Base-by-base conservation (phyloP, 2,113 vertebrate genomes). In the Ammospiza nelsoni region DNA sequence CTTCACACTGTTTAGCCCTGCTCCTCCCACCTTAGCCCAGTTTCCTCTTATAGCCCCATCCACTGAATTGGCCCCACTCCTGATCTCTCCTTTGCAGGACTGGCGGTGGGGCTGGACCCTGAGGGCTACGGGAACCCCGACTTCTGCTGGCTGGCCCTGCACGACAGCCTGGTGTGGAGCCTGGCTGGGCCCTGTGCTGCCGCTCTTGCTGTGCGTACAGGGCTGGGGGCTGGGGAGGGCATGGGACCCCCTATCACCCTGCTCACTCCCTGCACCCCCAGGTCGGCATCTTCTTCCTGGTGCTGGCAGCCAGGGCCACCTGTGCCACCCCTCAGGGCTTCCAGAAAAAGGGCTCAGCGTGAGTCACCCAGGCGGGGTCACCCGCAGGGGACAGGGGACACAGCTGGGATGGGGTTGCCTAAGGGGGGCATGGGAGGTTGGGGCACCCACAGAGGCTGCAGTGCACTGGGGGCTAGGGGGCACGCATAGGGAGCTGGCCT, bases 71-170 rank as follows among this genome's bases (percentile, higher is more conserved):
- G 28, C 75, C 19, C 29, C 2, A 2, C 28, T 17, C 23, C 41
- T 15, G 5, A 43, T 19, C 1, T 28, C 15, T 41, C 31, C 10
- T 48, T 33, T 37, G 18, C 96, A 99, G 99, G 99, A 81, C 91
- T 99, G 74, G 99, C 99, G 0, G 99, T 99, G 78, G 99, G 99
- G 29, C 96, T 99, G 94, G 99, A 99, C 87, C 99, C 99, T 0
- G 99, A 99, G 95, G 99, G 99, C 52, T 99, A 99, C 3, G 99
- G 99, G 29, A 99, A 99, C 97, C 98, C 99, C 0, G 99, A 99
- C 90, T 99, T 99, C 98, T 99, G 99, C 89, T 99, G 99, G 99
- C 97, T 99, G 57, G 99, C 99, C 33, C 96, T 99, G 94, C 98
- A 99, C 1, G 99, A 99, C 91, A 99, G 98, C 0, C 98, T 99